Evolutionary conservation across 2,888 invertebrate species (phyloP), one percentile per base, ranked within the genome.

Genomic region (Diloba caeruleocephala): DNA sequence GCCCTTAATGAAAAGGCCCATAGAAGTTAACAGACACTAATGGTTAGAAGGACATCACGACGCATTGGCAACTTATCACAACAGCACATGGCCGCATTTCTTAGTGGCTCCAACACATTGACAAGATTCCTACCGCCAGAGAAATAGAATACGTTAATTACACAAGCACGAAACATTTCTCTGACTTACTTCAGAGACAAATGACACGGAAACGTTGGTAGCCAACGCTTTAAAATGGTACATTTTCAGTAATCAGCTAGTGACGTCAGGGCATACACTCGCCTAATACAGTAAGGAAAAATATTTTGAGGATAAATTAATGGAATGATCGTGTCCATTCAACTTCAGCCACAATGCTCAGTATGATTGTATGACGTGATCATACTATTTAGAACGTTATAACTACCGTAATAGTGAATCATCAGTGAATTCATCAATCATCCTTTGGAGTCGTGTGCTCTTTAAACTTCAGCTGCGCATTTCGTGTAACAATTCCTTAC

Each of bases 351-450:
- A 55, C 50, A 39, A 54, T 41, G 43, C 39, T 46, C 28, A 9
- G 7, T 34, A 53, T 45, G 54, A 38, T 33, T 23, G 45, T 59
- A 72, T 72, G 71, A 72, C 74, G 74, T 71, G 72, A 62, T 60
- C 69, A 9, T 15, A 63, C 57, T 58, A 70, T 71, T 73, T 71
- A 69, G 73, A 72, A 39, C 63, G 46, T 52, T 66, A 56, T 54
- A 65, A 57, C 65, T 28, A 52, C 37, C 44, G 43, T 54, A 38
- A 28, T 31, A 38, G 71, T 82, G 82, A 82, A 76, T 82, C 78
- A 81, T n/a, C n/a, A n/a, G n/a, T n/a, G n/a, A n/a, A n/a, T 76
- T 75, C 75, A 73, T 77, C 73, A 81, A 74, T 72, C 61, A 65
- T 58, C 44, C 51, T 49, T 63, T 36, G 37, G 37, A 59, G 60